These are phyloP conservation scores for Cololabis saira DNA, from an alignment of 2,113 vertebrate species.

Conservation along the genomic window DNA sequence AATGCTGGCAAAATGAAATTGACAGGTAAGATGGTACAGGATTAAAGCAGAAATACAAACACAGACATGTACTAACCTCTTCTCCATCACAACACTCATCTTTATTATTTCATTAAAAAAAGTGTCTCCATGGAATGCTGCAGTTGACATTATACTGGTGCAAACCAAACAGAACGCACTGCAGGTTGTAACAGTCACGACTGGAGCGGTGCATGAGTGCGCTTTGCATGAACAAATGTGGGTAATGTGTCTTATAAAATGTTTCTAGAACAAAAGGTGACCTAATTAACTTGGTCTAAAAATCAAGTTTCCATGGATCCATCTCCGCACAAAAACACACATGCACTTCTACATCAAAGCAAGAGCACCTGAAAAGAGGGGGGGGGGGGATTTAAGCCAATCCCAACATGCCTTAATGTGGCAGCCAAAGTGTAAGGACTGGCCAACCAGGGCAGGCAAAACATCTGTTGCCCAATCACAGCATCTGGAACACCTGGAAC, in stretches of 20 bases:
- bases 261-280: neutral
- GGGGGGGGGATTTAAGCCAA: conserved; percentile 42
- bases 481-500: conserved; percentile 67
- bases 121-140: conserved; percentile 35
- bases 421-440: conserved; percentile 18
- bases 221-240: conserved; percentile 18
- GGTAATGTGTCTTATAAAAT: conserved; percentile 15
- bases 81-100: conserved; percentile 4
- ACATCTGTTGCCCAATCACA: conserved; percentile 70
- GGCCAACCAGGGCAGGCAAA: conserved; percentile 48
- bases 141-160: conserved; percentile 58
- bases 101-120: conserved; percentile 18
- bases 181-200: conserved; percentile 4
- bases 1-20: neutral
- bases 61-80: neutral
- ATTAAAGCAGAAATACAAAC: conserved; percentile 6
- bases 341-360: conserved; percentile 26
- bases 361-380: conserved; percentile 35
- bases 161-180: conserved; percentile 5
- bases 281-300: conserved; percentile 15
- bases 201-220: neutral
- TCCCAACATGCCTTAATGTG: conserved; percentile 28
- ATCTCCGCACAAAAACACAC: neutral
- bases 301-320: neutral
- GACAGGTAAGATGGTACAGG: neutral